Base-by-base conservation (phyloP, 2,888 invertebrate species). In the Rhyacophila evoluta region DNA sequence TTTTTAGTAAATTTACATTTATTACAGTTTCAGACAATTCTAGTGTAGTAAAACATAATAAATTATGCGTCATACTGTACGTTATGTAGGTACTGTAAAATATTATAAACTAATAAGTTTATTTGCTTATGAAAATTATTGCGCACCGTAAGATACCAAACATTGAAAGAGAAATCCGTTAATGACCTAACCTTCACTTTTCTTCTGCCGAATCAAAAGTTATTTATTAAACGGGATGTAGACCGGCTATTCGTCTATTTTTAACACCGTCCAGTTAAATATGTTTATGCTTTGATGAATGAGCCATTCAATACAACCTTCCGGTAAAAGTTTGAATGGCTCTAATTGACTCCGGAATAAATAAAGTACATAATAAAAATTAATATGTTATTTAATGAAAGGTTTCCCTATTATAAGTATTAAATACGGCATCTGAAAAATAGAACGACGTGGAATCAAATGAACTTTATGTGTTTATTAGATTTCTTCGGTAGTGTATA, bases 141-240 rank as follows among this genome's bases (percentile, higher is more conserved):
- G 38, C 38, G 1, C 38, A 38, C 12, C n/a, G 29, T 25, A 19
- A 25, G 55, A 55, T 19, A 4, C 19, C 19, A 55, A 12, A 25
- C 1, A 10, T 8, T 25, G 55, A 55, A 55, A 55, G 55, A 55
- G 55, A 55, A 55, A 55, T 55, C 19, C 25, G 55, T 55, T 55
- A 55, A 55, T 55, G 55, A 55, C 25, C 55, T 55, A 55, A 25
- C 55, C 55, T 55, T 55, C 55, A 55, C 55, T 55, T 55, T 55
- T 19, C 55, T 55, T 55, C 19, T 12, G 25, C 55, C 25, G 19
- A 55, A 55, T 25, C 19, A 55, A 55, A 55, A 15, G 55, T 8
- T 25, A 55, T 55, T 25, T 8, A 2, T 19, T 2, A 55, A 19
- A 55, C 55, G 25, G 55, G 55, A 55, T 55, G 55, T 55, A 10